Evolutionary conservation across 2,888 invertebrate genomes (phyloP).

Genomic region (Prosapia bicincta): DNA sequence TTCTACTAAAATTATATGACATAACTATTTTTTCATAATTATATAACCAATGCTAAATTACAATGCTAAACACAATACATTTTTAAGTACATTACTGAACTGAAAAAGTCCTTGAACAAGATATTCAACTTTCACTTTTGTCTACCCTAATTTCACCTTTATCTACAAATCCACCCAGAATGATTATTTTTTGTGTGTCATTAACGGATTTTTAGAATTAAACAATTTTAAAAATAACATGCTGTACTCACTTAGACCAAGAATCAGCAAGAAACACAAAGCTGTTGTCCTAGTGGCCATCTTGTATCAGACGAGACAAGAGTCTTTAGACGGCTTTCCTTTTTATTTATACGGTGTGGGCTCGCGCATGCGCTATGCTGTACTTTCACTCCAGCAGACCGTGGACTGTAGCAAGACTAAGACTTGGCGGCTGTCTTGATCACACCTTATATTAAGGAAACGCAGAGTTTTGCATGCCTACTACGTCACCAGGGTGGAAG

Average conservation of each 20-base stretch:
- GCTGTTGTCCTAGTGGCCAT: conserved; percentile 13
- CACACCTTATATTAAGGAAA: conserved; percentile 9
- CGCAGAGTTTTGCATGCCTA: neutral
- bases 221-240: too few relatives aligned
- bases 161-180: too few relatives aligned
- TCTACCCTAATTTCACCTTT: too few relatives aligned
- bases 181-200: too few relatives aligned
- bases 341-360: conserved; percentile 28
- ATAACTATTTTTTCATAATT: too few relatives aligned
- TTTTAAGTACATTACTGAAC: too few relatives aligned
- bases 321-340: conserved; percentile 27
- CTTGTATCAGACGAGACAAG: conserved; percentile 18
- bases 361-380: conserved; percentile 28
- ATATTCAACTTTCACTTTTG: too few relatives aligned
- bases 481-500: neutral
- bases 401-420: conserved; percentile 11
- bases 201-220: too few relatives aligned
- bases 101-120: too few relatives aligned
- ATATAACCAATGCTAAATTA: too few relatives aligned
- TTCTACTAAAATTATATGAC: too few relatives aligned
- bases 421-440: conserved; percentile 10
- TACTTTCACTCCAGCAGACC: conserved; percentile 25
- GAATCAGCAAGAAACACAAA: conserved; percentile 13
- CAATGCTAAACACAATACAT: too few relatives aligned
- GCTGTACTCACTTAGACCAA: conserved; percentile 33